Evolutionary conservation across 2,113 vertebrate genomes (phyloP), one percentile per base, ranked within the genome.

Genomic region (Pycnonotus jocosus): DNA sequence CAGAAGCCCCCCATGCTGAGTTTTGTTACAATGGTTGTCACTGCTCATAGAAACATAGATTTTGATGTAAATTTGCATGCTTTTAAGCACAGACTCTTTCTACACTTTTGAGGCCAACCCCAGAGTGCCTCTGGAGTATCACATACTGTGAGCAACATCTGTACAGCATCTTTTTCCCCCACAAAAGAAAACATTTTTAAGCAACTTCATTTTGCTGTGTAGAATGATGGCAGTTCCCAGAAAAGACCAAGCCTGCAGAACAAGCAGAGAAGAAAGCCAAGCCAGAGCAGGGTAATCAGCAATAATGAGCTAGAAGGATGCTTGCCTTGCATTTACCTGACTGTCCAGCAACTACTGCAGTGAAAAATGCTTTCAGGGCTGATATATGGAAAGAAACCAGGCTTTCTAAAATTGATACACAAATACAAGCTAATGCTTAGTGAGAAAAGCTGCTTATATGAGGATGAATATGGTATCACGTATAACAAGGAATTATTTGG

Each of bases 361-460:
- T 50, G 21, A 47, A 92, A 93, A 91, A 87, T 45, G 27, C 74
- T 96, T 93, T 87, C 77, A 92, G 86, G 64, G 51, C 78, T 91
- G 61, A 54, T 74, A 79, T 56, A 90, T 54, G 31, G 53, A 62
- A 51, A 92, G 76, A 93, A 96, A 86, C 60, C 15, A 83, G 68
- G 40, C 71, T 91, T 94, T 90, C 88, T 47, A 88, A 88, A 95
- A 94, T 24, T 93, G 88, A 88, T 92, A 78, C 35, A 7, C 68
- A 95, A 95, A 94, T 88, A 71, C 54, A 71, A 93, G 82, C 79
- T 95, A 95, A 90, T 92, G 86, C 93, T 90, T 64, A 86, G 64
- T 47, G 60, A 94, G 90, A 73, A 96, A 96, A 96, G 94, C 88
- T 92, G 93, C 92, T 97, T 95, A 94, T 90, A 42, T 48, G 79